These are phyloP conservation scores for Acanthopagrus latus DNA, from an alignment of 2,797 vertebrate species.

Conservation along the genomic window DNA sequence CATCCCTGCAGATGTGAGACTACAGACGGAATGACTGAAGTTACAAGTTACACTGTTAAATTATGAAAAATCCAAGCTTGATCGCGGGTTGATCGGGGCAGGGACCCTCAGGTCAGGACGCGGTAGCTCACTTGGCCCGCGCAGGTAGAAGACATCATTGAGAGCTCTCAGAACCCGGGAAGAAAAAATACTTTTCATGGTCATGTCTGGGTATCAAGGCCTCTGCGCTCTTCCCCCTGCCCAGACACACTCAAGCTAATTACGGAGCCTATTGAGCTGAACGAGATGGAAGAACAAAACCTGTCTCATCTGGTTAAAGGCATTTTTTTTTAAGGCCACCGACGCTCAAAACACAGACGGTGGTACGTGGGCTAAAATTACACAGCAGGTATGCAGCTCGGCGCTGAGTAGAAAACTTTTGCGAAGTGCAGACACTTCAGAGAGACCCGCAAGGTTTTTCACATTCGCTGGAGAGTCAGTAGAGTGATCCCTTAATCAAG, in stretches of 20 bases:
- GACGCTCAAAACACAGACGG: conserved; percentile 16
- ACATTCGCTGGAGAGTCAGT: conserved; percentile 34
- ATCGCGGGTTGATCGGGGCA: conserved; percentile 66
- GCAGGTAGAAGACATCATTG: conserved; percentile 61
- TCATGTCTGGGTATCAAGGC: conserved; percentile 66
- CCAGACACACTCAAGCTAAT: conserved; percentile 72
- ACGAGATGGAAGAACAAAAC: conserved; percentile 65
- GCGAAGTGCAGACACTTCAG: conserved; percentile 32
- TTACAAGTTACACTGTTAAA: conserved; percentile 1
- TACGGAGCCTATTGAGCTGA: conserved; percentile 67
- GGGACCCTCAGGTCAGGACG: conserved; percentile 38
- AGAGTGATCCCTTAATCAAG: conserved; percentile 42
- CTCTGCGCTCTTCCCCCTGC: conserved; percentile 47
- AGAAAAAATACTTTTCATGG: conserved; percentile 72
- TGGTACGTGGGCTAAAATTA: conserved; percentile 36
- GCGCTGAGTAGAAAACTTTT: conserved; percentile 61
- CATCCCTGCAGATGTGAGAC: background rate
- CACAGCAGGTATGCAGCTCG: conserved; percentile 17
- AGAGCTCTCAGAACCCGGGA: conserved; percentile 52
- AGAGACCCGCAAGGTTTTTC: conserved; percentile 2
- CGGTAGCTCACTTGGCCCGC: conserved; percentile 51
- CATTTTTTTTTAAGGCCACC: conserved; percentile 52
- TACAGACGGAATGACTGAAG: conserved; percentile 5
- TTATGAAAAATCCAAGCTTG: conserved; percentile 47
- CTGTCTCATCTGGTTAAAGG: conserved; percentile 60